Evolutionary conservation across 1,140 invertebrate genomes (phyloP), one percentile per base, ranked within the genome.

Genomic region (Zophobas atratus): DNA sequence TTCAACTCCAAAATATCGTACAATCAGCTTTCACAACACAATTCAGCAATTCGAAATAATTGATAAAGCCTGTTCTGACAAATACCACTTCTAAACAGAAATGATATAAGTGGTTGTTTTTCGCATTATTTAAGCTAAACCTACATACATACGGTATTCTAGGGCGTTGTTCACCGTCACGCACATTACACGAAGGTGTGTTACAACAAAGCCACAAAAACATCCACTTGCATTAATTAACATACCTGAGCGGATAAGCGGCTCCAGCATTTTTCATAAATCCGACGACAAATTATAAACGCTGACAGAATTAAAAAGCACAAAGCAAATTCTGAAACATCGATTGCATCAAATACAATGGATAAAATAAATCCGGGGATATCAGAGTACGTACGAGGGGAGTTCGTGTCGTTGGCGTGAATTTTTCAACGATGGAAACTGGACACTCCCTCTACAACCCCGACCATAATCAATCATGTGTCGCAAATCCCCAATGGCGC

Each of bases 401-500:
- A 67, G 60, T 67, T 38, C 39, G 36, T 38, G 70, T 72, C 48
- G 70, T 49, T 72, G 51, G 41, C 70, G 70, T 72, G 70, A 72
- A 72, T 72, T 72, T 72, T 72, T 72, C 36, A 51, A 51, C 67
- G 67, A 8, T 71, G 41, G 41, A 51, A 48, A 63, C 51, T 48
- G 70, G 70, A 72, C 70, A 53, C 73, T 75, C 73, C 73, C 73
- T 60, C 43, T n/a, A 34, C 56, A 49, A 60, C 73, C 55, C 73
- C 51, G 41, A n/a, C 53, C 73, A 60, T 60, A 75, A 75, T 75
- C 73, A 75, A 75, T 75, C 73, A 75, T 75, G 73, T 75, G 73
- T 75, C 73, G 73, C 73, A 75, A 75, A 75, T 75, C 73, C 72
- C 73, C 56, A 43, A 75, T 75, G 73, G 73, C 73, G 73, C 36